Percentiles rank a stretch among this genome's conserved stretches.
phyloP scores from a whole-genome alignment of 2,113 vertebrate genomes.

The Anguilla japonica region DNA sequence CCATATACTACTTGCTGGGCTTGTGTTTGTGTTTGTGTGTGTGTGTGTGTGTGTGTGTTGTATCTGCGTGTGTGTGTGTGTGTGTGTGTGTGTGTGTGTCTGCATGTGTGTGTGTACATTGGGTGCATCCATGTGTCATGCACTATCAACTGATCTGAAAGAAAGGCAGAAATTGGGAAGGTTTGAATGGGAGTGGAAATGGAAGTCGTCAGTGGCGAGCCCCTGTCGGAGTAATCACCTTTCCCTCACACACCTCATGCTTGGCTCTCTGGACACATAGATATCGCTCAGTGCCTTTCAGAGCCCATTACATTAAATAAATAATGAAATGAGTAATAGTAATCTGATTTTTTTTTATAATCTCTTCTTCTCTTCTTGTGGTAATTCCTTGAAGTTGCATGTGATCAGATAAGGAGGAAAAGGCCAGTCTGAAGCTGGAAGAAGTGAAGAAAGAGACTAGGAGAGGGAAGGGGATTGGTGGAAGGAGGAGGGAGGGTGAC shows the following conservation, averaged over 20 bases:
- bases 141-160: background rate
- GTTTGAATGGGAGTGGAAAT: background rate
- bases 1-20: background rate
- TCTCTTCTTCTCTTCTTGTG: background rate
- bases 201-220: background rate
- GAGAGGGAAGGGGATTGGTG: background rate
- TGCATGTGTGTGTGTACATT: background rate
- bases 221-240: background rate
- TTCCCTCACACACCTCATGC: background rate
- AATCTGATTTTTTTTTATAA: slow-evolving; percentile 17
- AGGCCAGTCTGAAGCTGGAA: background rate
- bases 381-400: slow-evolving; percentile 9
- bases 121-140: background rate
- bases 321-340: background rate
- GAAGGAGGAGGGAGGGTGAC: background rate
- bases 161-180: background rate
- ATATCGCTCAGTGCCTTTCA: background rate
- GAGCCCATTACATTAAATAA: background rate
- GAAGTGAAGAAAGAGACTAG: background rate
- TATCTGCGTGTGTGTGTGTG: slow-evolving; percentile 10
- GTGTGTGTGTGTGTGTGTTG: background rate
- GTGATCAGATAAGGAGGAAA: background rate
- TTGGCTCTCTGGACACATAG: slow-evolving; percentile 11
- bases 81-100: slow-evolving; percentile 6
- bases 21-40: background rate